Evolutionary conservation across 1,140 invertebrate species (phyloP), one percentile per base, ranked within the genome.

Genomic region (Eufriesea mexicana): DNA sequence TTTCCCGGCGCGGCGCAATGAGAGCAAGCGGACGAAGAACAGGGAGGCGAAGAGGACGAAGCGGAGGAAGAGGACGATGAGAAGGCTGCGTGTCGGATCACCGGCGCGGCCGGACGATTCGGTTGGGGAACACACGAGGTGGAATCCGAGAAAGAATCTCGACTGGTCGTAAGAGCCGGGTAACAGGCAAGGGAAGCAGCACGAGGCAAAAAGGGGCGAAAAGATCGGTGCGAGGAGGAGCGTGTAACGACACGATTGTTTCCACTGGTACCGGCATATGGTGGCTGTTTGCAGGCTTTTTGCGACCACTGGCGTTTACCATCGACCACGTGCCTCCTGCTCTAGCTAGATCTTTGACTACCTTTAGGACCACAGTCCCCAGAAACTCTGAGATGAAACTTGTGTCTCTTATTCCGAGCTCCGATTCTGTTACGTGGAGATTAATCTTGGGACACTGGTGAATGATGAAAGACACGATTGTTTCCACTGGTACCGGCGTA

Each of bases 221-320:
- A 20, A 64, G 45, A 47, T 20, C 18, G 54, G 73, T 35, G 35
- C 42, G 67, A 83, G 62, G 67, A 82, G 51, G 68, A 75, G 62
- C 77, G 67, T 49, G 66, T 61, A 89, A 81, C 62, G 73, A 64
- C 59, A 67, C 45, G 68, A 72, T 83, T 85, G 80, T 78, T 73
- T 83, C 86, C 42, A 79, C 68, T 42, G 28, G 70, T 62, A 71
- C 68, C 79, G 77, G 80, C 84, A 75, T 85, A 87, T 81, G 84
- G 49, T 80, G 47, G 62, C 51, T 87, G 77, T 88, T 89, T 54
- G 59, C 86, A 25, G 77, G 18, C 74, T 89, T 81, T 85, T 88
- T 57, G 54, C 42, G 9, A 28, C n/a, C 25, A 2, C 2, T n/a
- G 23, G 0, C 57, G 54, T 79, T 87, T 68, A 67, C 67, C 87